A percentile compares a stretch with the other conserved stretches of the same genome.
Evolutionary conservation across 2,113 vertebrate species (phyloP).

Genomic region (Rana temporaria): DNA sequence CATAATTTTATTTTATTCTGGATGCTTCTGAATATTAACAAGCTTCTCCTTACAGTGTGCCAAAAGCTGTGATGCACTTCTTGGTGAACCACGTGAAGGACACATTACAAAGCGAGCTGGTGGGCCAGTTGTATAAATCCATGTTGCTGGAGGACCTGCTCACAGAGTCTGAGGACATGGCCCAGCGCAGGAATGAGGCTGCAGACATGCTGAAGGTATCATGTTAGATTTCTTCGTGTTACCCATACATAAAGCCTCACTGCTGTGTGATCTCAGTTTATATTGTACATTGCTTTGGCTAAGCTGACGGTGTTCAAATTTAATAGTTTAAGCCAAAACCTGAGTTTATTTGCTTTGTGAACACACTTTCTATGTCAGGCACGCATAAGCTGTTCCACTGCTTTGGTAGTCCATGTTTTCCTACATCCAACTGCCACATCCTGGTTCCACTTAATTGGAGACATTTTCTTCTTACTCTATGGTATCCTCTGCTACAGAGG

Average conservation of each 20-base stretch:
- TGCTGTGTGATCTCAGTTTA: not conserved
- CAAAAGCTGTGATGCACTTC: constrained; percentile 99
- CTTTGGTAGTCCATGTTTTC: no score
- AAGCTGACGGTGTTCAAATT: no score
- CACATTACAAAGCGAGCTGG: constrained; percentile 95
- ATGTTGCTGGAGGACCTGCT: constrained; percentile 90
- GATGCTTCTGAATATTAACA: not conserved
- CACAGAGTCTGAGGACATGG: constrained; percentile 98
- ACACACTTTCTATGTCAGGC: no score
- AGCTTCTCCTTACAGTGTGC: constrained; percentile 79
- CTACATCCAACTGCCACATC: no score
- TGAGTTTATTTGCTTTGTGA: no score
- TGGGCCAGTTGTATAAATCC: constrained; percentile 94
- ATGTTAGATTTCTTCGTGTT: not conserved
- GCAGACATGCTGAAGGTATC: constrained; percentile 96
- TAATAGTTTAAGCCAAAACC: no score
- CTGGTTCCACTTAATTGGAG: no score
- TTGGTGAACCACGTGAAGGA: constrained; percentile 98
- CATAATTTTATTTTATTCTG: not conserved
- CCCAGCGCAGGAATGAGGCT: constrained; percentile 93
- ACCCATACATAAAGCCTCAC: no score
- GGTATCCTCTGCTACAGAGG: no score
- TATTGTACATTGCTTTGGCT: no score
- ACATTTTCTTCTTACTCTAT: no score
- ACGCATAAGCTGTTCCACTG: no score